phyloP scores from a whole-genome alignment of 1,140 invertebrate genomes.

The Sycophila sp. region DNA sequence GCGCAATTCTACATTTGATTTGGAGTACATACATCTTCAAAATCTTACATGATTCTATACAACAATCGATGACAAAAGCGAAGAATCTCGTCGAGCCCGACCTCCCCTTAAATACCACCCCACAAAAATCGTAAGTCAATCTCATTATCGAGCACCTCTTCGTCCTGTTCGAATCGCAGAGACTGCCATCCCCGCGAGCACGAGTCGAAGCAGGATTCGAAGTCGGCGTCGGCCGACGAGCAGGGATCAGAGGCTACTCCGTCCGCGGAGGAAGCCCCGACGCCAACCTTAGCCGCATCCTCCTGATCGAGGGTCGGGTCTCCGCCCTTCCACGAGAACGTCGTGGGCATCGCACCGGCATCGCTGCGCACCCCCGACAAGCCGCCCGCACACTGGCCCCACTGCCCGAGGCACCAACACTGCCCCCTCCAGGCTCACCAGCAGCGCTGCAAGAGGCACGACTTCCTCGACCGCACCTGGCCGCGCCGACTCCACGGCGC shows the following conservation, averaged over 20 bases:
- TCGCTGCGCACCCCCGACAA: constrained; percentile 30
- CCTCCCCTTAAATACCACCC: not conserved
- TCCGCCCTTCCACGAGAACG: constrained; percentile 24
- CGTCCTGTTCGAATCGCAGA: not conserved
- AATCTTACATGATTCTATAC: too few species aligned
- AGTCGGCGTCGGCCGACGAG: not conserved
- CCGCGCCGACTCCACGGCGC: constrained; percentile 30
- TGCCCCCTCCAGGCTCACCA: constrained; percentile 42
- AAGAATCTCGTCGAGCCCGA: too few species aligned
- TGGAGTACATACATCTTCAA: too few species aligned
- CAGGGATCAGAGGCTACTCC: not conserved
- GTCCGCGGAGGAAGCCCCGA: not conserved
- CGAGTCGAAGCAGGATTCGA: not conserved
- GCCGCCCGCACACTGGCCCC: constrained; percentile 50
- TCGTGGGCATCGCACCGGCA: not conserved
- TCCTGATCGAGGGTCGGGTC: constrained; percentile 35
- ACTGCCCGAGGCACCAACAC: constrained; percentile 52
- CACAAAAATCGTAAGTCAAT: too few species aligned
- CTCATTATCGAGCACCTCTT: too few species aligned
- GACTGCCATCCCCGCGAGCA: not conserved
- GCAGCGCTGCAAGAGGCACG: not conserved
- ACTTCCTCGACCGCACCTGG: constrained; percentile 49
- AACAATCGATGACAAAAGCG: too few species aligned
- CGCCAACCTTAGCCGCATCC: not conserved
- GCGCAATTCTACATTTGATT: too few species aligned